These are phyloP conservation scores for Diachasma alloeum DNA, from an alignment of 1,140 invertebrate genomes.

Conservation along the genomic window DNA sequence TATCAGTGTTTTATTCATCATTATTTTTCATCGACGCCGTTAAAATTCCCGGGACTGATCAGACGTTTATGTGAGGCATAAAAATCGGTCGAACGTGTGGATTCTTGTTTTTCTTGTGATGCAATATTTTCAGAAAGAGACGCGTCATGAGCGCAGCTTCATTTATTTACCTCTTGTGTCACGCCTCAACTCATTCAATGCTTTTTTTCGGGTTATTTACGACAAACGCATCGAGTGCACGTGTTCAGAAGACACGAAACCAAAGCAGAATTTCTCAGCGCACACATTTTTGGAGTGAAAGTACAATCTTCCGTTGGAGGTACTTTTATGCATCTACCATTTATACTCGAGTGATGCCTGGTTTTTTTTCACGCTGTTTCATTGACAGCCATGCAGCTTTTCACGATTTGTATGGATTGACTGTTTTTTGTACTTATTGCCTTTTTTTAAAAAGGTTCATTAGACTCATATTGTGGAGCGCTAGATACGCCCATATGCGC, in stretches of 20 bases:
- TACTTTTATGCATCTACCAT: slow-evolving; percentile 11
- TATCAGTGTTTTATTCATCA: background rate
- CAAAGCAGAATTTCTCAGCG: slow-evolving; percentile 30
- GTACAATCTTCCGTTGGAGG: slow-evolving; percentile 15
- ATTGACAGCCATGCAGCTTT: background rate
- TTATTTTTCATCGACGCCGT: background rate
- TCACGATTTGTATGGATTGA: background rate
- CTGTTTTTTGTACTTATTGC: background rate
- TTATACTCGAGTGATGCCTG: background rate
- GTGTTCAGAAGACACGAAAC: slow-evolving; percentile 9
- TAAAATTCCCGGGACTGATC: background rate
- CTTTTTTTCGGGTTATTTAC: slow-evolving; percentile 27
- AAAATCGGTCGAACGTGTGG: background rate
- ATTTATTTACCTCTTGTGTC: slow-evolving; percentile 16
- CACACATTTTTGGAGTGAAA: slow-evolving; percentile 44
- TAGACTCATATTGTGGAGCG: background rate
- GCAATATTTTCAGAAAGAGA: background rate
- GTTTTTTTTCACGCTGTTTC: slow-evolving; percentile 8
- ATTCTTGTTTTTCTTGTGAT: background rate
- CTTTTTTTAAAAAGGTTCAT: background rate
- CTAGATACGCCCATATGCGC: slow-evolving; percentile 14
- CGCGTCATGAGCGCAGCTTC: background rate
- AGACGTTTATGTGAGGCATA: background rate
- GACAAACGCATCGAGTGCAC: slow-evolving; percentile 20
- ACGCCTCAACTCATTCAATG: background rate